Evolutionary conservation across 2,888 invertebrate species (phyloP), one percentile per base, ranked within the genome.

Genomic region (Caenorhabditis becei): DNA sequence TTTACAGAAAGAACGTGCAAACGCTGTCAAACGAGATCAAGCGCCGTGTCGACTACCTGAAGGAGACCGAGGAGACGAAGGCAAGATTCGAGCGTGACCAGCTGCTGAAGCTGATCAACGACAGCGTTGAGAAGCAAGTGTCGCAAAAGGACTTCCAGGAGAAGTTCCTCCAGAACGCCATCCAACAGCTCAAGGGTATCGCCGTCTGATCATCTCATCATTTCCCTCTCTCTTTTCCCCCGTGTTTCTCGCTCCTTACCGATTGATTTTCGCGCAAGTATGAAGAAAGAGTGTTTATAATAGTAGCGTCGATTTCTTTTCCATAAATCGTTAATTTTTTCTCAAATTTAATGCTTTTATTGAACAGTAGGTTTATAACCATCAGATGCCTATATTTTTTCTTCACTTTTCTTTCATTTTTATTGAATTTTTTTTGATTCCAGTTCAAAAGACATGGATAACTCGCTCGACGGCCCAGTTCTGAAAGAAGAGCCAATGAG

Each of bases 91-190:
- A 95, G 87, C 97, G 97, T 92, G 95, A 95, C 92, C 95, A 97
- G 92, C 95, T 97, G 95, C 96, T 96, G 28, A 94, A 95, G 92
- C 98, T 96, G 95, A 95, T 98, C 83, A 95, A 96, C 18, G 92
- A 93, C 88, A 95, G 93, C 91, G 98, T 98, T 37, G 86, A 88
- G 67, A 86, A 89, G 67, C 86, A 87, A 77, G 81, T 84, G 49
- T 83, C 86, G 83, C 89, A 90, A 80, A 82, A 82, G 70, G 77
- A 83, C 65, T 89, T 90, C 88, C 88, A 88, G 82, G 89, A 90
- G 65, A 85, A 88, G 75, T 90, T 88, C 83, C 84, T 90, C 70
- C 86, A 89, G 80, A 85, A 87, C 77, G 89, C 90, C 80, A 90
- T 90, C 79, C 80, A 83, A 61, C 87, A 89, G 70, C 84, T 90